A percentile compares a stretch with the other conserved stretches of the same genome.
Evolutionary conservation across 2,888 invertebrate species (phyloP).

Genomic region (Orthosia incerta): DNA sequence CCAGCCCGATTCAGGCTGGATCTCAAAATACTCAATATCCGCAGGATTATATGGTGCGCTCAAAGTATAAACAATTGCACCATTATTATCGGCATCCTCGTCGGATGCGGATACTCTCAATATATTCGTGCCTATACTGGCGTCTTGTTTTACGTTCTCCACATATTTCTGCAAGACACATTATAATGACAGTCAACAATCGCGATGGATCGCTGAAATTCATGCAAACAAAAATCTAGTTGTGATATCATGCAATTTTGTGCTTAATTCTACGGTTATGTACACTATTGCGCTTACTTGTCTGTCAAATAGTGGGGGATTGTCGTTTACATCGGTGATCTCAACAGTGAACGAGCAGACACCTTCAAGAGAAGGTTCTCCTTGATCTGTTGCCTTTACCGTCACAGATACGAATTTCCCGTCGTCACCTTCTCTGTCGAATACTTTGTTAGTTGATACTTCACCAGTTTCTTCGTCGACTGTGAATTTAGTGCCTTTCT

Average conservation of each 20-base stretch:
- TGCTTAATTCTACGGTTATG: conserved; percentile 67
- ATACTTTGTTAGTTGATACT: conserved; percentile 98
- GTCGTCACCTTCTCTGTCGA: conserved; percentile 99
- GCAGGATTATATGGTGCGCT: conserved; percentile 97
- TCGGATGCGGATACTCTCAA: conserved; percentile 98
- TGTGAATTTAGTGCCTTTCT: conserved; percentile 98
- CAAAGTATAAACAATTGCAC: conserved; percentile 97
- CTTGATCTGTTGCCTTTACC: conserved; percentile 99
- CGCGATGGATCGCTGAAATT: conserved; percentile 65
- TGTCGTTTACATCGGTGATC: conserved; percentile 99
- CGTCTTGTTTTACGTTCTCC: conserved; percentile 99
- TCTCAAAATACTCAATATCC: conserved; percentile 98
- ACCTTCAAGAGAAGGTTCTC: conserved; percentile 99
- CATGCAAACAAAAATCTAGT: conserved; percentile 72
- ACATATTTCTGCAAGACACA: conserved; percentile 96
- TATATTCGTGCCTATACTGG: conserved; percentile 98
- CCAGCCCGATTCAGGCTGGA: conserved; percentile 99
- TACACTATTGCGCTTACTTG: conserved; percentile 92
- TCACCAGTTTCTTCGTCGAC: conserved; percentile 99
- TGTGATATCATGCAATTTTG: conserved; percentile 76
- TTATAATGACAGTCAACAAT: conserved; percentile 71
- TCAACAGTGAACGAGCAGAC: conserved; percentile 99
- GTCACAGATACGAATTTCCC: conserved; percentile 99
- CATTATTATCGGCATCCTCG: conserved; percentile 99
- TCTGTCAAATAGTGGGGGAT: conserved; percentile 98